Base-by-base conservation (phyloP, 2,113 vertebrate genomes). In the Heterotis niloticus region DNA sequence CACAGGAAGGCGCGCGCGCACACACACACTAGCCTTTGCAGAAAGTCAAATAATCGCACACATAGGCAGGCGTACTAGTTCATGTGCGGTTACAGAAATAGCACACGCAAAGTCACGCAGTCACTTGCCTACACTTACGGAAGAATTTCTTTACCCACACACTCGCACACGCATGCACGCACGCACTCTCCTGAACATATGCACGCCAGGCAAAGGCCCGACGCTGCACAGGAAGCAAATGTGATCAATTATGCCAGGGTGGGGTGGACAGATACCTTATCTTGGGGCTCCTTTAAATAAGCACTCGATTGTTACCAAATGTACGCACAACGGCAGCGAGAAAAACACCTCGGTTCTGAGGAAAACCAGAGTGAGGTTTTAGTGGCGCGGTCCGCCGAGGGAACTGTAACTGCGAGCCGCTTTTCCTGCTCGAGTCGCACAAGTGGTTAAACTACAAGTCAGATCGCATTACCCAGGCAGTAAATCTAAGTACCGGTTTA, bases 271-370 rank as follows among this genome's bases (percentile, higher is more conserved):
- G 95, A 96, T 95, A 96, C 93, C 93, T 95, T 96, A 96, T 97
- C 94, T 95, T 91, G 89, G 88, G 90, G 90, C 91, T 93, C 87
- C 93, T 92, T 96, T 91, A 97, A 97, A 95, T 95, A 95, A 92
- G 91, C 89, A 87, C 78, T 92, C 96, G 95, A 98, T 97, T 96
- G 93, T 90, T 97, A 95, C 96, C 96, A 97, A 98, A 97, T 96
- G 96, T 67, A 59, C 76, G 85, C 89, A 82, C 92, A 89, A 86
- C 90, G 87, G 77, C 83, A 88, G 88, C 88, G 87, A 88, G 86
- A 84, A 89, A 84, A 92, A 81, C 23, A 26, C 88, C 83, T 90
- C 90, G 88, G 87, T 81, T 56, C 16, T 0, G 66, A 1, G 67
- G 69, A 83, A 81, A 87, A 56, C 70, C 67, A 5, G 51, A 23